These are phyloP conservation scores for Clepsis dumicolana DNA, from an alignment of 2,888 invertebrate genomes.

Conservation along the genomic window DNA sequence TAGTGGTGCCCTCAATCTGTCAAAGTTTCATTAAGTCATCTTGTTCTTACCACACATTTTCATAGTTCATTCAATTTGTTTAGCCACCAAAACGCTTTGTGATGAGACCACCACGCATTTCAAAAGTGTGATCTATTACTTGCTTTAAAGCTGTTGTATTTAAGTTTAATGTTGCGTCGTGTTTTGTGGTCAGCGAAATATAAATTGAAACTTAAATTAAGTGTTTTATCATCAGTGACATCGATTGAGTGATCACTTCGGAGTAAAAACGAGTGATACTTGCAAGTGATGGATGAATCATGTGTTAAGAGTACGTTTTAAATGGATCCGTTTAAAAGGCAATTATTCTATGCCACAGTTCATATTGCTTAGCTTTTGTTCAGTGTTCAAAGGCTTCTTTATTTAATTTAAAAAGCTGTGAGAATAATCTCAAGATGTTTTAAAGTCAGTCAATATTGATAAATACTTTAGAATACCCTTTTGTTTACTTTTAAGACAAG, in stretches of 20 bases:
- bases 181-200: constrained; percentile 9
- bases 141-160: not conserved
- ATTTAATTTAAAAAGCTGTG: constrained; percentile 32
- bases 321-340: constrained; percentile 54
- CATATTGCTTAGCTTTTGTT: constrained; percentile 36
- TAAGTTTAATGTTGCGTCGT: not conserved
- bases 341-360: constrained; percentile 54
- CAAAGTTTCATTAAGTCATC: constrained; percentile 51
- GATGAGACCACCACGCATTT: constrained; percentile 6
- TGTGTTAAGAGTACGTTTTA: constrained; percentile 50
- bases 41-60: constrained; percentile 9
- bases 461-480: constrained; percentile 29
- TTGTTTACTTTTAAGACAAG: constrained; percentile 26
- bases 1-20: constrained; percentile 55
- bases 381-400: constrained; percentile 26
- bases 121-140: not conserved
- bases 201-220: constrained; percentile 57
- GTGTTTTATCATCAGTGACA: constrained; percentile 65
- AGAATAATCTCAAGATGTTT: constrained; percentile 31
- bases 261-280: constrained; percentile 48
- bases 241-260: constrained; percentile 61
- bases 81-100: constrained; percentile 13
- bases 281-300: constrained; percentile 51
- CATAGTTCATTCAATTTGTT: constrained; percentile 11
- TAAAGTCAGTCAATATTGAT: constrained; percentile 35